These are phyloP conservation scores for Leptopterna dolabrata DNA, from an alignment of 2,888 invertebrate species.

Conservation along the genomic window DNA sequence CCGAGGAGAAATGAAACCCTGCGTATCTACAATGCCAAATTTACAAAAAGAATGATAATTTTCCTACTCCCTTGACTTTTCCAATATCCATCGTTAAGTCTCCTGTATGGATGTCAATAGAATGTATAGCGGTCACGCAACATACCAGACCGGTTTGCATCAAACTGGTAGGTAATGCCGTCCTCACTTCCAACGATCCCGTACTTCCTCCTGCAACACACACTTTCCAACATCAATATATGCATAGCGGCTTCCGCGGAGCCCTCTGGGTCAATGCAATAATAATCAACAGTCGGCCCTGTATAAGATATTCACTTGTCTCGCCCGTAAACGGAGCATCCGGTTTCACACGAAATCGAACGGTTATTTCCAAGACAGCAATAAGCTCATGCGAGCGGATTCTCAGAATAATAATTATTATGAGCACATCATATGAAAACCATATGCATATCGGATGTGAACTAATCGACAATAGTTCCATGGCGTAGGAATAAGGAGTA, in stretches of 20 bases:
- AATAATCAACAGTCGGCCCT: background rate
- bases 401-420: background rate
- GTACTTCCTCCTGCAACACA: background rate
- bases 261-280: background rate
- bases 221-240: background rate
- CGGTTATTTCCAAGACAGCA: background rate
- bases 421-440: no score
- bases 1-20: no score
- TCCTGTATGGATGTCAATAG: background rate
- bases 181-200: background rate
- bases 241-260: background rate
- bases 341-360: background rate
- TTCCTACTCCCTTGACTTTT: no score
- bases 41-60: no score
- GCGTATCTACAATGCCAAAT: no score
- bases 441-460: no score
- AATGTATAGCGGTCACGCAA: background rate
- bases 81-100: background rate
- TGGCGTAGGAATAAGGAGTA: no score
- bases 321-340: background rate
- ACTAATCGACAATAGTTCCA: no score
- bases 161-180: background rate
- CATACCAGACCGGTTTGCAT: background rate
- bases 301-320: background rate
- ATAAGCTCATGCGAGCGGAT: background rate